Conservation (phyloP, 2,888 invertebrate species). For the Drosophila aldrichi region DNA sequence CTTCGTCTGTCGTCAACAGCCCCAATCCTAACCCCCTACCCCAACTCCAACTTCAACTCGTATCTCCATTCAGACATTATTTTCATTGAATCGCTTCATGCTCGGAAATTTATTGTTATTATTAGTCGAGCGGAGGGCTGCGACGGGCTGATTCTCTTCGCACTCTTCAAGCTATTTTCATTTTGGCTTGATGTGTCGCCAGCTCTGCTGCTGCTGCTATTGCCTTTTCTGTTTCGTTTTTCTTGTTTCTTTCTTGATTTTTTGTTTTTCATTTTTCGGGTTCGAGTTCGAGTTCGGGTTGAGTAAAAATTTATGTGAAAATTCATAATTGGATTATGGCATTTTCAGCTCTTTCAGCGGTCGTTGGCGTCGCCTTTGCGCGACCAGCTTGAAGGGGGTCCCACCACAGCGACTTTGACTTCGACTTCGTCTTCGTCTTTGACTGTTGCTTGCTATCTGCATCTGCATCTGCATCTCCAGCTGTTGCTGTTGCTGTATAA, state of each 20-base stretch:
- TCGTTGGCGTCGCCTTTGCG: constrained; percentile 53
- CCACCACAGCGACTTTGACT: constrained; percentile 2
- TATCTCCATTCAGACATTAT: constrained; percentile 69
- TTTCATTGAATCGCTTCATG: constrained; percentile 78
- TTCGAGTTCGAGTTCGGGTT: constrained; percentile 43
- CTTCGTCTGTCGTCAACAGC: constrained; percentile 42
- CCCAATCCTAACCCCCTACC: background rate
- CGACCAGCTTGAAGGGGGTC: constrained; percentile 55
- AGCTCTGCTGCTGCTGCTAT: background rate
- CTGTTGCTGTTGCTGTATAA: background rate
- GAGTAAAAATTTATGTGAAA: constrained; percentile 77
- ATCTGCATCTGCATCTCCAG: constrained; percentile 21
- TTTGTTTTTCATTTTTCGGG: background rate
- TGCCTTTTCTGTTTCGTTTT: constrained; percentile 4
- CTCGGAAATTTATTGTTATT: constrained; percentile 76
- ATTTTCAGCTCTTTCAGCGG: constrained; percentile 69
- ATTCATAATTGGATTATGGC: constrained; percentile 82
- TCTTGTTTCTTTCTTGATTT: background rate
- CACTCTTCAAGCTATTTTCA: constrained; percentile 48
- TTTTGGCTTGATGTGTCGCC: constrained; percentile 36
- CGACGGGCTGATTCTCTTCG: constrained; percentile 11
- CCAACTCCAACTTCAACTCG: constrained; percentile 27
- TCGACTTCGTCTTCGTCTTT: background rate
- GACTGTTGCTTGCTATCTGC: constrained; percentile 8
- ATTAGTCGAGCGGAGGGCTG: constrained; percentile 51